Percentiles rank a stretch among this genome's conserved stretches.
phyloP scores from a whole-genome alignment of 2,113 vertebrate genomes.

The Panurus biarmicus region DNA sequence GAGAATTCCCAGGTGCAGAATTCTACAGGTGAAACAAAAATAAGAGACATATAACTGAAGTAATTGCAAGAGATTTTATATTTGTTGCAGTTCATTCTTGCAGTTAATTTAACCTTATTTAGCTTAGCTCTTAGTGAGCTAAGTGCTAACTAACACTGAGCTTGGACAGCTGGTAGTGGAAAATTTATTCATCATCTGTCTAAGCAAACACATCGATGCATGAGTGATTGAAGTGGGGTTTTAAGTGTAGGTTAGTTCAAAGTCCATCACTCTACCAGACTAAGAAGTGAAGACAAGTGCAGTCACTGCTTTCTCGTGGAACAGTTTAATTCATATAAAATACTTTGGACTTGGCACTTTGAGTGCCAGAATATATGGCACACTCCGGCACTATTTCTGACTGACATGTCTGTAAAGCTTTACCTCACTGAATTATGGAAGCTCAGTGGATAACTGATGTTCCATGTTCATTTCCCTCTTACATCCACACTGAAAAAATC shows the following conservation, averaged over 20 bases:
- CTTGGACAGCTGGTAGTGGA: background rate
- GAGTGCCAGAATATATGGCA: background rate
- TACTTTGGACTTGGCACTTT: background rate
- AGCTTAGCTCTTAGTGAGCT: background rate
- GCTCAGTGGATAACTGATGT: background rate
- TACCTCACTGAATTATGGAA: background rate
- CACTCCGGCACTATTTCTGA: background rate
- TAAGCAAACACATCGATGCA: background rate
- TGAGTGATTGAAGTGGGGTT: background rate
- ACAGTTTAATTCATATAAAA: background rate
- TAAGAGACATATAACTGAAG: background rate
- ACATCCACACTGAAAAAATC: background rate
- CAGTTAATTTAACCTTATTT: background rate
- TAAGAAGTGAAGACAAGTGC: background rate
- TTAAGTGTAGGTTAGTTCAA: background rate
- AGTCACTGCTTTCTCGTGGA: slow-evolving; percentile 18
- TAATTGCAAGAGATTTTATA: background rate
- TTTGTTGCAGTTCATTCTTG: background rate
- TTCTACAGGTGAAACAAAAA: background rate
- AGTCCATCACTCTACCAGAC: background rate
- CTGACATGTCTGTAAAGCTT: background rate
- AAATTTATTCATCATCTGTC: background rate
- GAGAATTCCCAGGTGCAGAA: background rate
- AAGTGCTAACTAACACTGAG: background rate
- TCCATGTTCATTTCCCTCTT: background rate